Evolutionary conservation across 2,797 vertebrate genomes (phyloP).

Genomic region (Enteromius fasciolatus): DNA sequence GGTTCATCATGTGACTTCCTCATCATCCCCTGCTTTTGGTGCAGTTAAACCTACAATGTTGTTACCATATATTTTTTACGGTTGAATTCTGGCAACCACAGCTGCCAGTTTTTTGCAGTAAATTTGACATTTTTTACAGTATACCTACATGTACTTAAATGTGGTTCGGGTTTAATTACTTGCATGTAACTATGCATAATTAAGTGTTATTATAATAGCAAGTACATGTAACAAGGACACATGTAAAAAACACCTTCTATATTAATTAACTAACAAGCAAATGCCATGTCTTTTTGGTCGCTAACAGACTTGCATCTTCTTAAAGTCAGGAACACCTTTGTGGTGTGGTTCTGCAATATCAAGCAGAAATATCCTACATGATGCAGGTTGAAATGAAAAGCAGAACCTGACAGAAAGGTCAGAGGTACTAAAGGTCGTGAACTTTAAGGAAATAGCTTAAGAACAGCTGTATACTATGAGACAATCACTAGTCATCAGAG

Average conservation of each 20-base stretch:
- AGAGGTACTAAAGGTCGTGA: slow-evolving; percentile 66
- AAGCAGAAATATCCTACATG: neutral
- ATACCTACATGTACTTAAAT: too few species aligned
- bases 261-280: neutral
- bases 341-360: neutral
- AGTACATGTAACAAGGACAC: neutral
- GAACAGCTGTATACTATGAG: slow-evolving; percentile 61
- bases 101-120: too few species aligned
- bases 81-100: too few species aligned
- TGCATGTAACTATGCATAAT: too few species aligned
- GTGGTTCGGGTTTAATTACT: too few species aligned
- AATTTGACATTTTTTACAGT: too few species aligned
- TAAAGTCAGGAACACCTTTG: neutral
- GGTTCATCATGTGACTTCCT: too few species aligned
- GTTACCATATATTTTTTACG: too few species aligned
- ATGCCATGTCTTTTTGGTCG: neutral
- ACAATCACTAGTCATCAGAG: slow-evolving; percentile 61
- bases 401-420: slow-evolving; percentile 61
- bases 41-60: too few species aligned
- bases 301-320: neutral
- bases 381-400: neutral
- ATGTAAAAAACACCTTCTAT: neutral
- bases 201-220: neutral
- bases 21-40: too few species aligned
- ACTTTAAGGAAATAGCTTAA: slow-evolving; percentile 65